Evolutionary conservation across 2,797 vertebrate species (phyloP).

Genomic region (Mus caroli): DNA sequence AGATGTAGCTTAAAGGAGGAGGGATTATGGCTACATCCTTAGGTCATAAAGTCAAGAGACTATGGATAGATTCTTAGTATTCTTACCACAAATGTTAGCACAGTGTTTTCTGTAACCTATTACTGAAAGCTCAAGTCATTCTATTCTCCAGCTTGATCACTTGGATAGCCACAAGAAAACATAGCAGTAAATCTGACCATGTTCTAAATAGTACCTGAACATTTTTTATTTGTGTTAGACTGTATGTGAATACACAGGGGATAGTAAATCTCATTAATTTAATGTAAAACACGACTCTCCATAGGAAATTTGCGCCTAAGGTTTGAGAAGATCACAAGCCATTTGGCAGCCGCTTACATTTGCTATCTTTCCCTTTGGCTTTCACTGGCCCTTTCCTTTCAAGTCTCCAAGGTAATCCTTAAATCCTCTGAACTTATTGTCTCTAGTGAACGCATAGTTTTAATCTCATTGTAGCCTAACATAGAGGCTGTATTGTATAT

Average conservation of each 20-base stretch:
- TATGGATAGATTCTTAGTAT: not conserved
- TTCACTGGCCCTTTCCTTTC: not conserved
- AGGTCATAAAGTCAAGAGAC: not conserved
- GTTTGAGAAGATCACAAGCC: not conserved
- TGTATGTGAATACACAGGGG: not conserved
- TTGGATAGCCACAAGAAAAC: not conserved
- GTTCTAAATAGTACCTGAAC: conserved; percentile 6
- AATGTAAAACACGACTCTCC: conserved; percentile 12
- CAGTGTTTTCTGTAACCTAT: not conserved
- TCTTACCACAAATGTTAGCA: not conserved
- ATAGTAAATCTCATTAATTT: conserved; percentile 53
- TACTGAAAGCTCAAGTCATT: not conserved
- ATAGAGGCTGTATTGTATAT: not conserved
- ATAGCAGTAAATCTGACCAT: conserved; percentile 28
- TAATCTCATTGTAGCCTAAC: not conserved
- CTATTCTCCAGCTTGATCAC: not conserved
- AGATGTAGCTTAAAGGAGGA: fast-evolving
- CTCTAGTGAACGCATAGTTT: not conserved
- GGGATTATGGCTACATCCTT: not conserved
- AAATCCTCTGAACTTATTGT: not conserved
- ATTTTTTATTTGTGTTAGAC: conserved; percentile 22
- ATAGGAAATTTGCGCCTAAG: not conserved
- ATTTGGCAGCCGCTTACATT: not conserved
- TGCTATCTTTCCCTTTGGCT: not conserved
- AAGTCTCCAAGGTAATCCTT: not conserved